Evolutionary conservation across 2,888 invertebrate genomes (phyloP), one percentile per base, ranked within the genome.

Genomic region (Ditula angustiorana): DNA sequence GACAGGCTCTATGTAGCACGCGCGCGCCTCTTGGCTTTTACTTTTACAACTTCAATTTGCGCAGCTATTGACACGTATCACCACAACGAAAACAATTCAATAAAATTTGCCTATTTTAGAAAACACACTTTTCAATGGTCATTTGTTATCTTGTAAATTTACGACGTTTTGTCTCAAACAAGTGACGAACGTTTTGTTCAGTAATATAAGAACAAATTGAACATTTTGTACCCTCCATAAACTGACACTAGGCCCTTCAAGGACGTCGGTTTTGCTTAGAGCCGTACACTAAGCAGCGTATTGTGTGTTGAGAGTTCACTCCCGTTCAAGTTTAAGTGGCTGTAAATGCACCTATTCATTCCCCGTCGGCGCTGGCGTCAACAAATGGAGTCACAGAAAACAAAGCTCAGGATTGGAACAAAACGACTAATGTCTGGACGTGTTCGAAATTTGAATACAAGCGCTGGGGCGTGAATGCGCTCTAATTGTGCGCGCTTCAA

Each of bases 371-470:
- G 58, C 61, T 61, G 67, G 60, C 62, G 58, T 67, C 67, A 69
- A 69, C 65, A 67, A 67, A 69, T 69, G 68, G 69, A 66, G 59
- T 55, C 64, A 66, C 59, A 59, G 59, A 69, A 67, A 71, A 67
- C 66, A 69, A 69, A 66, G 67, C 61, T 30, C 28, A 49, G 60
- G 69, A 75, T 70, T 70, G 67, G 69, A 70, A 73, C 41, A 70
- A 70, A 77, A 70, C 73, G 76, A 73, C 73, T 72, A 74, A 75
- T 75, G 75, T 79, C 71, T 74, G 71, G 70, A 69, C 70, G 78
- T 75, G 79, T 81, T 87, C 76, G 73, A 82, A 84, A 90, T 87
- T 89, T 87, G 83, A 90, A 89, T 89, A 88, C 85, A 87, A 87
- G 79, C 80, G 83, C 74, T 77, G 79, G 86, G 87, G 87, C 86